Base-by-base conservation (phyloP, 2,797 vertebrate species). In the Myripristis murdjan region DNA sequence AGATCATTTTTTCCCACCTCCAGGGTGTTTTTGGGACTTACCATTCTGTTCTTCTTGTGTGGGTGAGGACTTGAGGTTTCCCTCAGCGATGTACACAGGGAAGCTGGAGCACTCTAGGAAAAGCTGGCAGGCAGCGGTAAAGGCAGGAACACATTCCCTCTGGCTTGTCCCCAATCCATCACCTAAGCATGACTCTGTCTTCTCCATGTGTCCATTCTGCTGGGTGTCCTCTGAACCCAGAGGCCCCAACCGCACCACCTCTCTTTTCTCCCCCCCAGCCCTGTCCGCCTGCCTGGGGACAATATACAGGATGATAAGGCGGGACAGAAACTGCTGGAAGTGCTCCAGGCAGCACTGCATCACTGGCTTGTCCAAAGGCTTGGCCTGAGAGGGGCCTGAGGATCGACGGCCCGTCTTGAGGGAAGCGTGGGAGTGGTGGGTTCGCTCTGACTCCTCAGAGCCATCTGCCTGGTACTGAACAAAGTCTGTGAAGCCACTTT, bases 41-140 rank as follows among this genome's bases (percentile, higher is more conserved):
- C 94, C 89, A 63, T 86, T 51, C 33, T 89, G 91, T 69, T 94
- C 92, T 28, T 96, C 96, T 60, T 93, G 91, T 75, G 92, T 82
- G 59, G 97, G 87, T 8, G 98, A 96, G 1, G 97, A 95, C 59
- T 97, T 94, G 22, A 96, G 93, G 87, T 96, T 99, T 31, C 98
- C 98, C 76, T 99, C 98, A 73, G 98, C 98, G 35, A 99, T 96
- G 90, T 99, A 99, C 79, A 99, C 93, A 0, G 98, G 98, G 89
- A 99, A 99, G 92, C 98, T 99, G 14, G 98, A 99, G 89, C 98
- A 99, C 90, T 99, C 98, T 61, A 99, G 92, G 73, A 98, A 98
- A 12, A 99, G 96, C 91, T 99, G 98, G 65, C 97, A 99, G 62
- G 98, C 96, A 83, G 98, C 98, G 71, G 96, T 95, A 75, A 98